Conservation (phyloP, 2,888 invertebrate species). For the Coleophora flavipennella region DNA sequence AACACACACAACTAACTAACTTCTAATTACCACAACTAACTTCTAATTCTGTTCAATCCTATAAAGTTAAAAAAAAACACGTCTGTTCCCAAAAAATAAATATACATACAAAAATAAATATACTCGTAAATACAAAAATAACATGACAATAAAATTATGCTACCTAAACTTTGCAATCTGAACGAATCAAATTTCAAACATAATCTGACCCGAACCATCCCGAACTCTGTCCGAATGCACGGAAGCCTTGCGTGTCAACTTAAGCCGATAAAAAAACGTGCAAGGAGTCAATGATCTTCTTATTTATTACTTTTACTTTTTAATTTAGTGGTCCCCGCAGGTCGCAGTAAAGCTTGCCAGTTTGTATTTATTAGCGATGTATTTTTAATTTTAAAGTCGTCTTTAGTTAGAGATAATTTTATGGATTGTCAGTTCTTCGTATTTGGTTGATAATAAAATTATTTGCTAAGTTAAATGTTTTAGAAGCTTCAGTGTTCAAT, state of each 20-base stretch:
- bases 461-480: not conserved
- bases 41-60: too few species aligned
- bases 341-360: slow-evolving; percentile 2
- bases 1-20: too few species aligned
- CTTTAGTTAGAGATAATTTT: not conserved
- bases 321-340: slow-evolving; percentile 10
- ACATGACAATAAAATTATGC: slow-evolving; percentile 4
- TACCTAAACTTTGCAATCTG: not conserved
- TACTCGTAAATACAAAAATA: not conserved
- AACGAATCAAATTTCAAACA: not conserved
- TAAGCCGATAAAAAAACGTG: slow-evolving; percentile 6
- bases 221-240: slow-evolving; percentile 5
- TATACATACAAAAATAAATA: not conserved
- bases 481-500: not conserved
- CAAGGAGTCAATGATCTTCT: slow-evolving; percentile 11
- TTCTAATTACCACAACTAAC: too few species aligned
- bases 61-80: not conserved
- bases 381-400: slow-evolving; percentile 1
- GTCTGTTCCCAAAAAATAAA: not conserved
- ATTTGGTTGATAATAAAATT: not conserved
- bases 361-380: not conserved
- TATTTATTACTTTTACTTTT: slow-evolving; percentile 16
- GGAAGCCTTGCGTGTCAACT: slow-evolving; percentile 17
- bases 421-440: not conserved
- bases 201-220: not conserved